Base-by-base conservation (phyloP, 2,113 vertebrate genomes). In the Menidia beryllina region DNA sequence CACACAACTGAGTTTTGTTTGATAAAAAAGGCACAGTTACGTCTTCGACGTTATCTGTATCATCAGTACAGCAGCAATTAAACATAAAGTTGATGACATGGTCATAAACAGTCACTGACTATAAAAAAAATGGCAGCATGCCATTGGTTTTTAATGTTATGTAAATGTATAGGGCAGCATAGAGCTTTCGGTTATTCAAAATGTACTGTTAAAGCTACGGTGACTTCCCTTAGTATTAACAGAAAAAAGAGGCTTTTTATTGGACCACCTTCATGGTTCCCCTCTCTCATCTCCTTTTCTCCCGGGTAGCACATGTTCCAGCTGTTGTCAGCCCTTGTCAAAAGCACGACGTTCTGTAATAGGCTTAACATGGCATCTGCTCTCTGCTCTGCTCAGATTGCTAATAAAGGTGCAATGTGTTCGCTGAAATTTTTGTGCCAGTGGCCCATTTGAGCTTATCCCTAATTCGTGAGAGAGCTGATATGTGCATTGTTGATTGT, bases 351-450 rank as follows among this genome's bases (percentile, higher is more conserved):
- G 79, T 81, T 81, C 72, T 75, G 75, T 87, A 89, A 89, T 86
- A 82, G 85, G 88, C 81, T 92, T 88, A 85, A 73, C 72, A 24
- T 62, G 39, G 61, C 61, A 23, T 73, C 79, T 69, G 62, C 61
- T 69, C 78, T 71, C 82, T 84, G 79, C 81, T 43, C 75, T 41
- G 52, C 65, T 62, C 88, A 89, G 84, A 91, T 85, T 81, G 74
- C 80, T 86, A 89, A 90, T 89, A 88, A 89, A 87, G 72, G 76
- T 81, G 69, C 78, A 79, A 67, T 79, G 75, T 87, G 77, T 83
- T 90, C 6, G 1, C 66, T 68, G 68, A 56, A 77, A 88, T 86
- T 86, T 80, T 72, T 53, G 50, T 5, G 53, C 25, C 74, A 66
- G 62, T 56, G 61, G 76, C 65, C 83, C 89, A 82, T 77, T 77